A percentile compares a stretch with the other conserved stretches of the same genome.
Evolutionary conservation across 2,113 vertebrate species (phyloP).

Genomic region (Phylloscopus trochilus): DNA sequence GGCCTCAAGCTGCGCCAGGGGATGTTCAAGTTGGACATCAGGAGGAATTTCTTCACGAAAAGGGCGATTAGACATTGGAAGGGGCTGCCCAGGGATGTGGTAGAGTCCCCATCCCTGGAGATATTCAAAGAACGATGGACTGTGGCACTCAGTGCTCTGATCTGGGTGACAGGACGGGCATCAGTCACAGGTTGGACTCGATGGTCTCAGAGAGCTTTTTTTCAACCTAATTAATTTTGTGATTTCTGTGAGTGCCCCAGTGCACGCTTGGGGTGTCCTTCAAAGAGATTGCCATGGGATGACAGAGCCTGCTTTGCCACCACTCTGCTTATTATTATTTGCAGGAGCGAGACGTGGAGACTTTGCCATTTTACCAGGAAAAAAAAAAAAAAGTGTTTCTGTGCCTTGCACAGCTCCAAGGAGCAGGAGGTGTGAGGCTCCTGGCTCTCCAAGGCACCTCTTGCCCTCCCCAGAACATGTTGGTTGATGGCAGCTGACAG

Average conservation of each 20-base stretch:
- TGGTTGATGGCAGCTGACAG: background rate
- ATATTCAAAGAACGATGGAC: background rate
- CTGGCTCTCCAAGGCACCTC: background rate
- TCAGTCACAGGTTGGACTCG: background rate
- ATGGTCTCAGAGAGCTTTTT: background rate
- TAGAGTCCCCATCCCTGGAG: background rate
- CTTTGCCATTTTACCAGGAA: background rate
- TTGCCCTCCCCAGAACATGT: background rate
- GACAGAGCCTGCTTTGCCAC: accelerated
- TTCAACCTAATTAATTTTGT: background rate
- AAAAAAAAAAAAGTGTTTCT: background rate
- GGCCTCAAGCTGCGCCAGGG: background rate
- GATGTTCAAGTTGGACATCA: background rate
- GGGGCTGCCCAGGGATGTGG: background rate
- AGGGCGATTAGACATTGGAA: background rate
- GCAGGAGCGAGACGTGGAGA: background rate
- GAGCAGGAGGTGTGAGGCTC: background rate
- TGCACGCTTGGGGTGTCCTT: background rate
- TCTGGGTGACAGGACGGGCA: background rate
- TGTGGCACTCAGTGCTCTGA: background rate
- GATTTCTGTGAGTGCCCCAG: background rate
- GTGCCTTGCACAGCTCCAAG: background rate
- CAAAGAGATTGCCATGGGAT: background rate
- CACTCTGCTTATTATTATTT: background rate
- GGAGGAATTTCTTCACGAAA: background rate